Base-by-base conservation (phyloP, 2,113 vertebrate genomes). In the Tachuris rubrigastra region DNA sequence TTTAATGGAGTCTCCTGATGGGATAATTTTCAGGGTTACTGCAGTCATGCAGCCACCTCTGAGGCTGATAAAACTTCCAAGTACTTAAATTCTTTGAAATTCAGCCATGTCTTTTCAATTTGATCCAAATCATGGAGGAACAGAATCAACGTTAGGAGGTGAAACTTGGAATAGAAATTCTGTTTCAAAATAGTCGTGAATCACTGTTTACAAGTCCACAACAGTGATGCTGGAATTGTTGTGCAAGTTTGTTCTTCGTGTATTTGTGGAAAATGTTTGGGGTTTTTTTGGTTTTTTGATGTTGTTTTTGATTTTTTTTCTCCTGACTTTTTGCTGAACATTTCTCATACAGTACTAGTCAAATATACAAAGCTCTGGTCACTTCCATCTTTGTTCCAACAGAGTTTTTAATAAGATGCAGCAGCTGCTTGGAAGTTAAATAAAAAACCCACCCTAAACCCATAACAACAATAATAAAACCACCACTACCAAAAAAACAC, bases 41-140 rank as follows among this genome's bases (percentile, higher is more conserved):
- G 47, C 22, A 39, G 52, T 73, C 76, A 53, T 95, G 53, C 55
- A 77, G 50, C 67, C 89, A 25, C 66, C 28, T 90, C 33, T 87
- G 24, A n/a, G 60, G 35, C 22, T 47, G 62, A 24, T 67, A 52
- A 12, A 77, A 81, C 19, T 46, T 69, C 20, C 14, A 60, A 12
- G 35, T 65, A 10, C 17, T 86, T 52, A 37, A 24, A 66, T 7
- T 11, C 23, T 28, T 50, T 83, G 63, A 90, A 84, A 80, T 71
- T 69, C 78, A 77, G 23, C 23, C 50, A 17, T 0, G 23, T 85
- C 79, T 74, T 84, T 69, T 68, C 3, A 7, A 5, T 79, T 79
- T 69, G 46, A 39, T 87, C 14, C 69, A 42, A 78, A 47, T 75
- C 16, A 30, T 66, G 71, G 63, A 75, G 67, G 66, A 80, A 12